Base-by-base conservation (phyloP, 2,888 invertebrate species). In the Drosophila sordidula region DNA sequence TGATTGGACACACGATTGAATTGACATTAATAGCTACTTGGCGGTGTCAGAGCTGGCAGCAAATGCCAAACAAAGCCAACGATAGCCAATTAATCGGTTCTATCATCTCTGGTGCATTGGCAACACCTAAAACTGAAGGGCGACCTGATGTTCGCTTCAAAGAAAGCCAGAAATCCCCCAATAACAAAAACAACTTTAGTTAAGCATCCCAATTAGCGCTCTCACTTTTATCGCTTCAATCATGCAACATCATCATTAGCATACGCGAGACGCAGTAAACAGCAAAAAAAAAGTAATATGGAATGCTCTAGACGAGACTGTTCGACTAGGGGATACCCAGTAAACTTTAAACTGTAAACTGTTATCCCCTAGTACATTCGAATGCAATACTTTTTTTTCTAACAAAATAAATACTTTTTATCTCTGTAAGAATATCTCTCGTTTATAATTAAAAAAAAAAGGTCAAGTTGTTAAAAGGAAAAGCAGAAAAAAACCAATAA, bases 21-120 rank as follows among this genome's bases (percentile, higher is more conserved):
- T 74, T 87, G 84, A 87, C 84, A 80, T 87, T 82, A 87, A 87
- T 80, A 80, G 85, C 72, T 70, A 73, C 78, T 80, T 69, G 73
- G 55, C 61, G 70, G 73, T 80, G 80, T 82, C 83, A 57, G 58
- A 65, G 38, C 14, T 80, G 83, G 80, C 80, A 80, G 83, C 80
- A 69, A 83, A 68, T 72, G 86, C 64, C 78, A 82, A 72, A 73
- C 72, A 80, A 66, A 56, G 52, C 54, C 59, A 68, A 42, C 56
- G 56, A 62, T 70, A 68, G 66, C 51, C 64, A 66, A 68, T 75
- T 68, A 59, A 70, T 46, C 42, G 39, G 6, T 16, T n/a, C 34
- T 6, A 4, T n/a, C 32, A 39, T 4, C 11, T 39, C 16, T 5
- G 45, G 25, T 11, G 9, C 6, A 32, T 38, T 44, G 9, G 9